These are phyloP conservation scores for Smittia sp. DNA, from an alignment of 2,888 invertebrate species.

Conservation along the genomic window DNA sequence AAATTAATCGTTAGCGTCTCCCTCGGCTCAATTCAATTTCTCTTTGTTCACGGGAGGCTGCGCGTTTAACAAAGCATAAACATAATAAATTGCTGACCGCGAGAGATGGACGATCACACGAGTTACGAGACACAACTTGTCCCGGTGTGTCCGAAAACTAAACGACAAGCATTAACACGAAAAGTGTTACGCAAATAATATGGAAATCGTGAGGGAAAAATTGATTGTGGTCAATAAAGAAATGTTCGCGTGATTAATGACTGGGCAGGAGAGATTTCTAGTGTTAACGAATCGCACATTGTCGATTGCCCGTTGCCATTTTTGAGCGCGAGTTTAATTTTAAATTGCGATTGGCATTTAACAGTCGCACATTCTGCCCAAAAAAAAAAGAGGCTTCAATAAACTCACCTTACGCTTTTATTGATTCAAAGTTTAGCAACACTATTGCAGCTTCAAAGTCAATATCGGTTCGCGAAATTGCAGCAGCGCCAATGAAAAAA, in stretches of 20 bases:
- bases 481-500: neutral
- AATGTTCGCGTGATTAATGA: neutral
- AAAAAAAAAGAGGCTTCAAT: too few species aligned
- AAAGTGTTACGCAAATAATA: slow-evolving; percentile 1
- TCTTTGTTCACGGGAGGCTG: neutral
- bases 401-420: neutral
- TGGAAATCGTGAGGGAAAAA: neutral
- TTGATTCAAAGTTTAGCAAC: neutral
- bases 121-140: neutral
- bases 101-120: neutral
- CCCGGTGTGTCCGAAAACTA: neutral
- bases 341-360: slow-evolving; percentile 11
- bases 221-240: neutral
- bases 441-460: neutral
- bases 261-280: neutral
- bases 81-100: neutral
- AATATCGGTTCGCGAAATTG: neutral
- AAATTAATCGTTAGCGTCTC: neutral
- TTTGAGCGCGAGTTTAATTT: neutral
- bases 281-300: neutral
- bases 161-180: neutral
- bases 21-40: neutral
- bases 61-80: neutral
- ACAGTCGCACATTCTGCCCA: neutral
- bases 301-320: neutral